Percentiles rank a stretch among this genome's conserved stretches.
These are phyloP conservation scores for Drosophila equinoxialis DNA, from an alignment of 1,140 invertebrate species.

Conservation along the genomic window DNA sequence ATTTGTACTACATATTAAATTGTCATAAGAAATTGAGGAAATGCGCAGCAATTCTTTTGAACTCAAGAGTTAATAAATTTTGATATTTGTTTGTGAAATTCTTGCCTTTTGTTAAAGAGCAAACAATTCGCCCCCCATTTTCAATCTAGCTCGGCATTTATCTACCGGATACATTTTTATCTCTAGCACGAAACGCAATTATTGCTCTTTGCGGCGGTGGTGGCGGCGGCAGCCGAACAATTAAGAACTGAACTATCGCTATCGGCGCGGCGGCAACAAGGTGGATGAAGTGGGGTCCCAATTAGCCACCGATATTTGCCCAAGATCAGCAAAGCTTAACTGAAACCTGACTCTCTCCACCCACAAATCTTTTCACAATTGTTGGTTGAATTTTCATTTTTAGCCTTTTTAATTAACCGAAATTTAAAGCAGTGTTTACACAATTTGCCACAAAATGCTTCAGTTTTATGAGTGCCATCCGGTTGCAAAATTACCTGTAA, in stretches of 20 bases:
- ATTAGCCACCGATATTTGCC: conserved; percentile 69
- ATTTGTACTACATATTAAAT: conserved; percentile 67
- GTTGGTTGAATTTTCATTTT: conserved; percentile 49
- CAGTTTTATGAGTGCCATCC: conserved; percentile 72
- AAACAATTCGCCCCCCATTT: conserved; percentile 38
- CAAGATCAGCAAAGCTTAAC: conserved; percentile 49
- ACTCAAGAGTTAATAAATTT: conserved; percentile 75
- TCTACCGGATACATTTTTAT: conserved; percentile 81
- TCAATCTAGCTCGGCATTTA: conserved; percentile 46
- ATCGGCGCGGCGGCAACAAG: conserved; percentile 32
- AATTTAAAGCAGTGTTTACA: conserved; percentile 59
- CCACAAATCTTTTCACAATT: conserved; percentile 38
- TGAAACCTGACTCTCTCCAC: conserved; percentile 31
- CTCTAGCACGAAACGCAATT: conserved; percentile 70
- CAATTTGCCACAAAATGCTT: conserved; percentile 44
- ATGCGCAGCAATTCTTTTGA: conserved; percentile 73
- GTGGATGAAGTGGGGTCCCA: conserved; percentile 45
- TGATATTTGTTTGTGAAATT: conserved; percentile 73
- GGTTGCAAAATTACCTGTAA: conserved; percentile 70
- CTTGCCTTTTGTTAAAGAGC: conserved; percentile 34
- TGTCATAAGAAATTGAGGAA: conserved; percentile 76
- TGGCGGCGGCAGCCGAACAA: conserved; percentile 55
- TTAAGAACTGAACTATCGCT: conserved; percentile 78
- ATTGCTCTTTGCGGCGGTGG: conserved; percentile 57
- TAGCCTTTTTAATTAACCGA: conserved; percentile 72